Base-by-base conservation (phyloP, 2,888 invertebrate genomes). In the Pelosia muscerda region DNA sequence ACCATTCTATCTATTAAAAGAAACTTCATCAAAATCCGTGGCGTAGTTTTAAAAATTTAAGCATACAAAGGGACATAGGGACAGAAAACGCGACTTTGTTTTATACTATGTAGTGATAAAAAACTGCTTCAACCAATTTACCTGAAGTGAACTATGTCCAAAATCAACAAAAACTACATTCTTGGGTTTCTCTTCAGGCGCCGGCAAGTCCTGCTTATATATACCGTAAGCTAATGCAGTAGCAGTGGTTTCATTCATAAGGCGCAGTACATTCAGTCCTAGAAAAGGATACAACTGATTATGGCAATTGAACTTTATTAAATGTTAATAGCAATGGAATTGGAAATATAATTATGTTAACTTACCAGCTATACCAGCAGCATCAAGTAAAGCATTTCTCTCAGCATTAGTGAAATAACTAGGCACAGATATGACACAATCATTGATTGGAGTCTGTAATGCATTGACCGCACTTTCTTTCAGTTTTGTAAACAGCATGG, bases 221-320 rank as follows among this genome's bases (percentile, higher is more conserved):
- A 99, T 99, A 71, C 99, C 99, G 90, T 99, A 99, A 60, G 98
- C 97, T 63, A 99, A 95, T 34, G 99, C 99, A 57, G 99, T 98
- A 13, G 99, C 99, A 8, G 99, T 98, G 28, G 99, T 98, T 95
- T 99, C 99, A 92, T 99, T 99, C 96, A 99, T 97, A 66, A 99
- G 95, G 74, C 98, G 97, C 65, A 99, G 95, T 55, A 99, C 98
- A 95, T 99, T 99, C 57, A 99, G 95, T 57, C 97, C 96, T 96
- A 84, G 11, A 65, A 78, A 65, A 56, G 55, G 5, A 53, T 3
- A 3, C n/a, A 10, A 26, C 63, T 62, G 38, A 53, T 34, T 64
- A 22, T 38, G 2, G 23, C 8, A 19, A 38, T 1, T 9, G 38
- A 19, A 9, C 5, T 25, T 38, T 28, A n/a, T 59, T 2, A 15